Base-by-base conservation (phyloP, 1,140 invertebrate genomes). In the Wasmannia auropunctata region DNA sequence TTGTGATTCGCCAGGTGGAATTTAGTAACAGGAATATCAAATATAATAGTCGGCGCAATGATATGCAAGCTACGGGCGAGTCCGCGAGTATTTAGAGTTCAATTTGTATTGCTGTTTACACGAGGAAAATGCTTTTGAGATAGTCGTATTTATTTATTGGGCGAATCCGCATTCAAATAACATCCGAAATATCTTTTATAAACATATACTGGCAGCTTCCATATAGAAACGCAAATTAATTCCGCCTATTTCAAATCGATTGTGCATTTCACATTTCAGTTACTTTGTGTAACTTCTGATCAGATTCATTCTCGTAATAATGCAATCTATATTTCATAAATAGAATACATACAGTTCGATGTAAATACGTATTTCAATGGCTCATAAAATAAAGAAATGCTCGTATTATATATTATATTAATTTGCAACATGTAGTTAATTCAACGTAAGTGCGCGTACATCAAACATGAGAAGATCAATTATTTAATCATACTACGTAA, bases 21-120 rank as follows among this genome's bases (percentile, higher is more conserved):
- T 74, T 72, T 83, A 58, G 37, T 80, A 67, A 67, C 60, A 80
- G 31, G 5, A 22, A 67, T 67, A 80, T 80, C 31, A 67, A 80
- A 80, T 69, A 65, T 80, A 80, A 80, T 69, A 28, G 14, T 69
- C 34, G 56, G 2, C 8, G 25, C 37, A 37, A 40, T 69, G 54
- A 80, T 65, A 40, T 10, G 46, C 62, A 8, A 76, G 72, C 74
- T 25, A 40, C 54, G 40, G 16, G 37, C 37, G 37, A 22, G 16
- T 69, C 54, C 69, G 37, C 37, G 37, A 22, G 16, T 69, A 69
- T 80, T 56, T 69, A 80, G 63, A 19, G 40, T 54, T 40, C 62
- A 56, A 28, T 80, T 69, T 22, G 34, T 6, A 54, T 80, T 31
- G 25, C 49, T 4, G 56, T 31, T 31, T 3, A 16, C 25, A 10